phyloP scores from a whole-genome alignment of 2,888 invertebrate species.

The Apoderus coryli region DNA sequence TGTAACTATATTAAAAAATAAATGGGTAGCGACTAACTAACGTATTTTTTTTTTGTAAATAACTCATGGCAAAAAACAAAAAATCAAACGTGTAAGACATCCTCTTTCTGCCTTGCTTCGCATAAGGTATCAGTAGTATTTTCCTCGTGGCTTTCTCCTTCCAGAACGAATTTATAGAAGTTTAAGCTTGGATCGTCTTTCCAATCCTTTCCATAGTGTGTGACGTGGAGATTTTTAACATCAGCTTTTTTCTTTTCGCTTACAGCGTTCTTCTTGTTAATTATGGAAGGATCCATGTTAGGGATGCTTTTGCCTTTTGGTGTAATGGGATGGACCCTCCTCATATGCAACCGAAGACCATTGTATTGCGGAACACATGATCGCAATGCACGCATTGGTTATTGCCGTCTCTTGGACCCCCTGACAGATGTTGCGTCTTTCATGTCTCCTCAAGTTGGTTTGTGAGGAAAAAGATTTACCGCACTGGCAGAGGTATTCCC shows the following conservation, averaged over 20 bases:
- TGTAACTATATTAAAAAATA: no score
- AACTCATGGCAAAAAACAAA: neutral
- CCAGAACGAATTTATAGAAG: constrained; percentile 6
- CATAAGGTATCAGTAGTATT: constrained; percentile 3
- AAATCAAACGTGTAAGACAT: neutral
- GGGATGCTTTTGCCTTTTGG: constrained; percentile 3
- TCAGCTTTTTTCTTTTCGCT: constrained; percentile 6
- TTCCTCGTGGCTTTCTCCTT: constrained; percentile 4
- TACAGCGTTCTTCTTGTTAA: constrained; percentile 5
- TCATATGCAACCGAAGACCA: no score
- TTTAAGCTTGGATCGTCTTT: constrained; percentile 7
- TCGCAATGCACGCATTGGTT: no score
- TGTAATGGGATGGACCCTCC: constrained; percentile 4
- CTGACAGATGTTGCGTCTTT: no score
- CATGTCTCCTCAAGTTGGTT: no score
- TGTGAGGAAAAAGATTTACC: no score
- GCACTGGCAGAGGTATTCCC: no score
- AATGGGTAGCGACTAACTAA: constrained; percentile 3
- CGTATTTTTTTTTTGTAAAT: neutral
- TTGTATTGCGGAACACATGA: no score
- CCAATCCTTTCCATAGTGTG: constrained; percentile 7
- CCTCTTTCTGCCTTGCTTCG: no score
- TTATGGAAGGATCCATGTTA: constrained; percentile 5
- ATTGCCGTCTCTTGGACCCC: no score
- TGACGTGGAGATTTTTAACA: constrained; percentile 4